Evolutionary conservation across 2,888 invertebrate genomes (phyloP), one percentile per base, ranked within the genome.

Genomic region (Epinotia demarniana): DNA sequence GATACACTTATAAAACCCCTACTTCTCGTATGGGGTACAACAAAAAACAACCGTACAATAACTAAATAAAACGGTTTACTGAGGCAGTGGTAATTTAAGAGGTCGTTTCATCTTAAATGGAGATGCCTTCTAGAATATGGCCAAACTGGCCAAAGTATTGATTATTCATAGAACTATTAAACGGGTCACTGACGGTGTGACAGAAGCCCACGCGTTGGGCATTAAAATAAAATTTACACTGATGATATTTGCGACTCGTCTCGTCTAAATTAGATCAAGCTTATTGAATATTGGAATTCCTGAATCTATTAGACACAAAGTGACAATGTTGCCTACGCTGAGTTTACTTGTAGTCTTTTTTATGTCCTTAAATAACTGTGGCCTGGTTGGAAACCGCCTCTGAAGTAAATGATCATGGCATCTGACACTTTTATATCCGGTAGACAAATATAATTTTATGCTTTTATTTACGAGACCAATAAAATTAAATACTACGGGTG

Each of bases 201-300:
- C 18, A 46, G 66, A 58, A 57, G 73, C 72, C 77, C 75, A 74
- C 73, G 60, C 76, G 71, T 76, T 77, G 77, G 77, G 79, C 80
- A 78, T 72, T 79, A 82, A 82, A 81, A 79, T 63, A 78, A 69
- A 83, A 83, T 83, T 81, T 85, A 83, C 79, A 77, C 78, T 77
- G 72, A 78, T 79, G 79, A 79, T 79, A 78, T 80, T 77, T 68
- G 77, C 76, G 79, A 81, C 76, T 79, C 75, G 78, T 81, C 76
- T 79, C 75, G 78, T 81, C 81, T 80, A 76, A 86, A 84, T 75
- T 82, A 76, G 83, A 85, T 82, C 84, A 81, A 77, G 67, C 76
- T 64, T 74, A 71, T 58, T n/a, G 53, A 53, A 53, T 43, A 61
- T 23, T 23, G 23, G 27, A 23, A 60, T 60, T 60, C 39, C 33